phyloP scores from a whole-genome alignment of 2,888 invertebrate genomes.

The Sclerodermus sp. region DNA sequence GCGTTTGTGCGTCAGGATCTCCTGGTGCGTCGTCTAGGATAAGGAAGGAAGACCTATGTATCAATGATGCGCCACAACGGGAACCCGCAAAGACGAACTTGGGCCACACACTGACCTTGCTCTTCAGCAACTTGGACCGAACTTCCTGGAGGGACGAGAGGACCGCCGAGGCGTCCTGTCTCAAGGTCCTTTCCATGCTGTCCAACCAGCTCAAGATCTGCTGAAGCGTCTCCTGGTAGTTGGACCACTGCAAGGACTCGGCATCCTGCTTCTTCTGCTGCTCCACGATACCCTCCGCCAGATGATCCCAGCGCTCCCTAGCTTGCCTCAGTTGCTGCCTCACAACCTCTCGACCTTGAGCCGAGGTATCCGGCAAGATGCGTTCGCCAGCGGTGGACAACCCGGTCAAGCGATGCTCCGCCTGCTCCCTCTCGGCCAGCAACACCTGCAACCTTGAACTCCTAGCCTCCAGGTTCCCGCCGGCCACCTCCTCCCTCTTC shows the following conservation, averaged over 20 bases:
- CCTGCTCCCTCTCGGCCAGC: slow-evolving; percentile 80
- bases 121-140: slow-evolving; percentile 79
- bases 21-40: slow-evolving; percentile 83
- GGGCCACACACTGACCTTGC: no score
- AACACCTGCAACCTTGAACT: slow-evolving; percentile 72
- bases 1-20: slow-evolving; percentile 86
- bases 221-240: slow-evolving; percentile 82
- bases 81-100: slow-evolving; percentile 10
- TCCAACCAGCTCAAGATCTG: slow-evolving; percentile 86
- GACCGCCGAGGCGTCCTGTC: slow-evolving; percentile 69
- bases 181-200: slow-evolving; percentile 76
- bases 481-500: slow-evolving; percentile 65
- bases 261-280: slow-evolving; percentile 85
- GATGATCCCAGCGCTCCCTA: slow-evolving; percentile 84
- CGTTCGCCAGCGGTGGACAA: slow-evolving; percentile 81
- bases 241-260: slow-evolving; percentile 79
- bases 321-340: slow-evolving; percentile 81
- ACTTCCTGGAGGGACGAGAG: slow-evolving; percentile 84
- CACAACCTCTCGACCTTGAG: slow-evolving; percentile 85
- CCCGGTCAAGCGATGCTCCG: slow-evolving; percentile 75
- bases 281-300: slow-evolving; percentile 80
- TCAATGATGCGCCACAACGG: no score
- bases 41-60: slow-evolving; percentile 34
- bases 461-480: slow-evolving; percentile 67
- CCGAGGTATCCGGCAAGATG: slow-evolving; percentile 89